Percentiles rank a stretch among this genome's conserved stretches.
These are phyloP conservation scores for Macrosoma leucophasiata DNA, from an alignment of 2,888 invertebrate species.

Conservation along the genomic window DNA sequence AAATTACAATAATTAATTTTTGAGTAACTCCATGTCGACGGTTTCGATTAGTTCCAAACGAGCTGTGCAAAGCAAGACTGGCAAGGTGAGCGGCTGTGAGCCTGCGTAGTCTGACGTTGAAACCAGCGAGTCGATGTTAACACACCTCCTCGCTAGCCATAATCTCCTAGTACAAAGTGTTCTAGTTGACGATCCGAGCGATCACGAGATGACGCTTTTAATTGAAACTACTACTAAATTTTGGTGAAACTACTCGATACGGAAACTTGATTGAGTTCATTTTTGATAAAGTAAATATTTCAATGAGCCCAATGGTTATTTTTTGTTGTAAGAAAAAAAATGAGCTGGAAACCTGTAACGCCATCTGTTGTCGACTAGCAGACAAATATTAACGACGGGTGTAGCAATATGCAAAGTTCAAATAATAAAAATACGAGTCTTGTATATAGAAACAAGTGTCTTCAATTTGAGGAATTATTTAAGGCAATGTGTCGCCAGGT, in stretches of 20 bases:
- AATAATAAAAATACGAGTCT: too few relatives aligned
- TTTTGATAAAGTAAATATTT: too few relatives aligned
- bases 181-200: constrained; percentile 72
- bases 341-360: constrained; percentile 33
- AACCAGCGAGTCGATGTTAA: constrained; percentile 9
- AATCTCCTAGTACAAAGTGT: constrained; percentile 61
- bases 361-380: constrained; percentile 62
- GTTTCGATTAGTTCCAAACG: too few relatives aligned
- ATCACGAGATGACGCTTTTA: constrained; percentile 52
- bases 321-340: too few relatives aligned
- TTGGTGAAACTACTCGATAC: too few relatives aligned
- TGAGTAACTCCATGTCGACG: too few relatives aligned
- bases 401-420: constrained; percentile 22
- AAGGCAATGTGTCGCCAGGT: constrained; percentile 62
- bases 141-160: constrained; percentile 38
- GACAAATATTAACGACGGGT: constrained; percentile 23
- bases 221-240: too few relatives aligned
- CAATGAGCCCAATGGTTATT: too few relatives aligned
- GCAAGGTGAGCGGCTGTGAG: constrained; percentile 39
- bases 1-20: too few relatives aligned
- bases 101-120: constrained; percentile 20
- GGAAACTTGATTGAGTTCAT: too few relatives aligned
- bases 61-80: constrained; percentile 43
- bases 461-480: constrained; percentile 51
- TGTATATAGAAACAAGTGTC: constrained; percentile 15